Conservation (phyloP, 1,140 invertebrate genomes). For the Drosophila lini region DNA sequence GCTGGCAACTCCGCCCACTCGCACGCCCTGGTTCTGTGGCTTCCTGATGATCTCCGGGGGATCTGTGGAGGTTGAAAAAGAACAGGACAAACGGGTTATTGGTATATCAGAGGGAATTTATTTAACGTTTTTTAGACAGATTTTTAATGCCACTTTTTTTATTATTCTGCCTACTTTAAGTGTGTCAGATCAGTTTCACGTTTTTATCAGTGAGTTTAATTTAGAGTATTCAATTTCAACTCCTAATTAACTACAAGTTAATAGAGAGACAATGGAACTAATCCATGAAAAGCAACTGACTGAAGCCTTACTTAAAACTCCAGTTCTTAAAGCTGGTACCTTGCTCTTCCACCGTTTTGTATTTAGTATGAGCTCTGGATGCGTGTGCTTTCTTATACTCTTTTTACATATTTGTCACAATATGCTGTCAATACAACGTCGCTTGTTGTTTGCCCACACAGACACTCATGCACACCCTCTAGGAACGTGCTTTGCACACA, state of each 20-base stretch:
- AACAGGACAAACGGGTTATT: conserved; percentile 52
- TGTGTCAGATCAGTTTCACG: background rate
- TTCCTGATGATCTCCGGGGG: conserved; percentile 94
- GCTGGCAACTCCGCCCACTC: conserved; percentile 94
- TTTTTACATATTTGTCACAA: conserved; percentile 82
- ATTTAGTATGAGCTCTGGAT: conserved; percentile 1
- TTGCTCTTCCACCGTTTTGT: conserved; percentile 27
- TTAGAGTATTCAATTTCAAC: background rate
- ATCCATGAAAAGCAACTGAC: background rate
- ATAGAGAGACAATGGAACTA: background rate
- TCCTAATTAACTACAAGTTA: background rate
- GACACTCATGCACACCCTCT: conserved; percentile 22
- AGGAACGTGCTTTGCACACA: conserved; percentile 64
- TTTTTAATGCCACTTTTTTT: conserved; percentile 11
- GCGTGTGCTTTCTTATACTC: conserved; percentile 33
- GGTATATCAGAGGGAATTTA: background rate
- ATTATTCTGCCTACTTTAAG: background rate
- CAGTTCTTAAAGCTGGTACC: conserved; percentile 28
- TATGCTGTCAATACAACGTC: conserved; percentile 79
- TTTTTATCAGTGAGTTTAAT: background rate
- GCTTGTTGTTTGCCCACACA: conserved; percentile 69
- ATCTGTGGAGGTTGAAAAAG: conserved; percentile 88
- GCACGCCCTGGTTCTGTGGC: conserved; percentile 94
- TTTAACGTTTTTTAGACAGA: conserved; percentile 3
- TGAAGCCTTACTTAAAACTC: background rate